These are phyloP conservation scores for Aurelia sp. DNA, from an alignment of 30 jellyfish, hydroid and myxozoan genomes.

Conservation along the genomic window DNA sequence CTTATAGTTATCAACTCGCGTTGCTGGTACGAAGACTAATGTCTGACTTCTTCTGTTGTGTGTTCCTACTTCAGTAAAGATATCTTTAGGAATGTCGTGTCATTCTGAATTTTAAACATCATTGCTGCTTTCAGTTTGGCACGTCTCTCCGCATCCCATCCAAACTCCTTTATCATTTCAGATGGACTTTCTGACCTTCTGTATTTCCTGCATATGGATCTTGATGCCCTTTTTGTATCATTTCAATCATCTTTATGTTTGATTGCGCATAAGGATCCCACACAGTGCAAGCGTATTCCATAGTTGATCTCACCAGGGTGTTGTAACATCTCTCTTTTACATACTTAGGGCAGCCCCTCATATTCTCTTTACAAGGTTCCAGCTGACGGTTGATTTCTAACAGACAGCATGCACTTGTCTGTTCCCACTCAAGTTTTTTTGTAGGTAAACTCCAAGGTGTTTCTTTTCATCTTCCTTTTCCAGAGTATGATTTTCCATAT, in stretches of 20 bases:
- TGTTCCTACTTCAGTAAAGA: not conserved
- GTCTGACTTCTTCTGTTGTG: too few species aligned
- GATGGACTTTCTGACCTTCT: constrained; percentile 23
- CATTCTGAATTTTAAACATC: constrained; percentile 16
- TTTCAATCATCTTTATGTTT: constrained; percentile 15
- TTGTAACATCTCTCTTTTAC: constrained; percentile 17
- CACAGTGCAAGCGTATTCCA: constrained; percentile 52
- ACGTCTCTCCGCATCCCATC: constrained; percentile 23
- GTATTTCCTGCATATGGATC: constrained; percentile 14
- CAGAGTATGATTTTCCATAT: constrained; percentile 41
- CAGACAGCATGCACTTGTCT: constrained; percentile 52
- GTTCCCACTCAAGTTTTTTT: constrained; percentile 20
- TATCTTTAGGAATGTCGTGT: constrained; percentile 1
- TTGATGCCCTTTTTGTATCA: constrained; percentile 20
- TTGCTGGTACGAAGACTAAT: not conserved
- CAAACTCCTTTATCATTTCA: not conserved
- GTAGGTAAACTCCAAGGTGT: not conserved
- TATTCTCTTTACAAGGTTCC: constrained; percentile 39
- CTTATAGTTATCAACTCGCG: not conserved
- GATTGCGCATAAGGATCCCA: constrained; percentile 60
- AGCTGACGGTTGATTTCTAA: constrained; percentile 24
- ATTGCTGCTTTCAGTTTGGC: constrained; percentile 24
- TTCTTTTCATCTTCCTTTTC: constrained; percentile 24
- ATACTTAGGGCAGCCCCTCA: constrained; percentile 20
- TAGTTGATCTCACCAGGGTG: constrained; percentile 53